Base-by-base conservation (phyloP, 2,888 invertebrate genomes). In the Coelopa pilipes region DNA sequence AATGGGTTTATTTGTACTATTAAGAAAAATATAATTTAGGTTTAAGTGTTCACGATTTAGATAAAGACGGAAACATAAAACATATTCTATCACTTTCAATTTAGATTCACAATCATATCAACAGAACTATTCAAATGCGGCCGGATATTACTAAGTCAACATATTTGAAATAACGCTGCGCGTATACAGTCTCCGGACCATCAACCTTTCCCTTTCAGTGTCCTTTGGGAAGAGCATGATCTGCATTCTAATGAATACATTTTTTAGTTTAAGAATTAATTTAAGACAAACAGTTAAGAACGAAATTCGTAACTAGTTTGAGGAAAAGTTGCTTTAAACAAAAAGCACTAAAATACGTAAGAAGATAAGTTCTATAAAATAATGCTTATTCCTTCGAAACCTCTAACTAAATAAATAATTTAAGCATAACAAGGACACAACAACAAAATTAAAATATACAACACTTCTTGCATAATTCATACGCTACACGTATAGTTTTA, bases 51-150 rank as follows among this genome's bases (percentile, higher is more conserved):
- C 34, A 34, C 34, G 34, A 34, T 34, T 34, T 34, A 34, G 34
- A 34, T 34, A 34, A 34, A 34, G 34, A 34, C 34, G 17, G 19
- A 62, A 62, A 62, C 21, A 49, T 15, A 66, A 17, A 49, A 24
- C 21, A 50, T 66, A 74, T 69, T 34, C 47, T 47, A 15, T 66
- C 46, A 71, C 21, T 55, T 65, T 63, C 53, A 49, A 71, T 62
- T 71, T 70, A 87, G 87, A 87, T 82, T 82, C 87, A 67, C 87
- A 87, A 80, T 80, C 86, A 73, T 87, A 87, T 80, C 85, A 87
- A 76, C 87, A 87, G 77, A 84, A 84, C 78, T 87, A 87, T 80
- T 83, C 87, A 62, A 87, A 86, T 78, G 82, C 87, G 77, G 83
- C 87, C 78, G 87, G 86, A 77, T 87, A 87, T 80, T 87, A 87